Evolutionary conservation across 2,113 vertebrate genomes (phyloP), one percentile per base, ranked within the genome.

Genomic region (Protomyctophum bolini): DNA sequence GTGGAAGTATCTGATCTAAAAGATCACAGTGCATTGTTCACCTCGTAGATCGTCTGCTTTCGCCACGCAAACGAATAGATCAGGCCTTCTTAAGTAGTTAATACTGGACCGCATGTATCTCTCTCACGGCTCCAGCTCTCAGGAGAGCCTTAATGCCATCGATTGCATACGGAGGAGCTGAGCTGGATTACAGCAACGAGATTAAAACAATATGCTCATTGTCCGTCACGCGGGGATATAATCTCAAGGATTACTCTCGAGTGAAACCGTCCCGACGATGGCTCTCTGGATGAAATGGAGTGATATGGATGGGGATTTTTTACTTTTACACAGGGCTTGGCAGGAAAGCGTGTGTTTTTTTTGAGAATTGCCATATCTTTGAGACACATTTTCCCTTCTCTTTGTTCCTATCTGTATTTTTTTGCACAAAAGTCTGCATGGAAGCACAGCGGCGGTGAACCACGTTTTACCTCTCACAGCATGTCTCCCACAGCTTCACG

Each of bases 131-230:
- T 41, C 59, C 67, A 14, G 75, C 73, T 80, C 86, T 87, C 83
- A 3, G 50, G 76, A 84, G 86, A 87, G 57, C 63, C 9, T 61
- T 21, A 21, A 21, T 68, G 64, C 78, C 81, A 71, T 79, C 62
- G 75, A 76, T 72, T 74, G 83, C 84, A 75, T 81, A 79, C 65
- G 88, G 67, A 46, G 21, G 21, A 1, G 70, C 80, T 85, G 89
- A 91, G 77, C 88, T 86, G 90, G 87, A 91, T 91, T 91, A 89
- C 77, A n/a, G 74, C 61, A 83, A 85, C 80, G 80, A 88, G 85
- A 88, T 89, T 82, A 82, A 77, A 83, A 91, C 86, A 90, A 88
- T 89, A 89, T 91, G 87, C 75, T 87, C 85, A 86, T 88, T 91
- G 90, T 89, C 86, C 80, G 79, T 60, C 73, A 59, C 10, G 83